These are phyloP conservation scores for Tetramorium bicarinatum DNA, from an alignment of 2,888 invertebrate genomes.

Conservation along the genomic window DNA sequence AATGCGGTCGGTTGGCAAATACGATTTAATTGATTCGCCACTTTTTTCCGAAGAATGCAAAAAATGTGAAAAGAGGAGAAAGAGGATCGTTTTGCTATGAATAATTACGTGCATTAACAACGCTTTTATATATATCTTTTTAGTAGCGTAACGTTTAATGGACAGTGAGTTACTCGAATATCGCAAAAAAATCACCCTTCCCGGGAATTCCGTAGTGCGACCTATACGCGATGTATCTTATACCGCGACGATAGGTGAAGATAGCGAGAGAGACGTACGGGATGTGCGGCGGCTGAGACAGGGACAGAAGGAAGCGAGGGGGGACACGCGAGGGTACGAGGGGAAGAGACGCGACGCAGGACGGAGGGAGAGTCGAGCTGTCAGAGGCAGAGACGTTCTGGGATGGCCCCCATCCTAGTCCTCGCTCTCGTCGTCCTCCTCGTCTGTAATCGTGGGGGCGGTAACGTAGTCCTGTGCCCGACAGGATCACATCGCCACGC, in stretches of 20 bases:
- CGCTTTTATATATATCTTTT: not conserved
- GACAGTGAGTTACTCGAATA: not conserved
- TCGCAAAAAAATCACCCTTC: not conserved
- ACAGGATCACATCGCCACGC: constrained; percentile 85
- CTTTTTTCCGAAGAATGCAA: not conserved
- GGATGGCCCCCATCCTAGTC: constrained; percentile 83
- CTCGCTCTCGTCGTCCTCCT: constrained; percentile 82
- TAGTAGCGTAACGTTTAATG: not conserved
- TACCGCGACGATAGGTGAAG: constrained; percentile 60
- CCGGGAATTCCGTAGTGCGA: constrained; percentile 33
- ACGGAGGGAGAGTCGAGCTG: constrained; percentile 82
- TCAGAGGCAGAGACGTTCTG: constrained; percentile 85
- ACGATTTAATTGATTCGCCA: not conserved
- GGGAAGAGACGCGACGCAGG: constrained; percentile 60
- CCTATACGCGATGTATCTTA: constrained; percentile 49
- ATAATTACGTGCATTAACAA: not conserved
- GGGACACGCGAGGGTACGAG: constrained; percentile 51
- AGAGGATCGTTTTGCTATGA: not conserved
- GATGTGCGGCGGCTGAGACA: constrained; percentile 64
- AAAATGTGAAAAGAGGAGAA: not conserved
- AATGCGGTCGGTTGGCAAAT: not conserved
- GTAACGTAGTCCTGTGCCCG: constrained; percentile 86
- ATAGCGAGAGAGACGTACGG: constrained; percentile 64
- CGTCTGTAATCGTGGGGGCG: constrained; percentile 86
- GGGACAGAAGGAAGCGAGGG: constrained; percentile 52